phyloP scores from a whole-genome alignment of 2,797 vertebrate genomes.

The Percopsis omiscomaycus region DNA sequence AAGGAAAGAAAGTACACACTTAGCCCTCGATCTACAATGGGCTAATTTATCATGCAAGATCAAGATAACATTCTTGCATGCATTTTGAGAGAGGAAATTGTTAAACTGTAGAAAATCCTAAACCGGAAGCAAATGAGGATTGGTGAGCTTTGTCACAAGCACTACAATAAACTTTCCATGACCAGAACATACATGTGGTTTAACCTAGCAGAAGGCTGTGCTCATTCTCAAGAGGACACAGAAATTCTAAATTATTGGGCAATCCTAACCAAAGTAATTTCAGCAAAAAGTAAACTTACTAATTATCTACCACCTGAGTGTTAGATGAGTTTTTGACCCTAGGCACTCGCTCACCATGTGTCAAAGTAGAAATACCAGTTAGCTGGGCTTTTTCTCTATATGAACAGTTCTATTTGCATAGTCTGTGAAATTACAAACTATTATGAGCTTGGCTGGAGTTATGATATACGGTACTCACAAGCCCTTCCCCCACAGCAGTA shows the following conservation, averaged over 20 bases:
- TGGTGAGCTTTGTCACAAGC: constrained; percentile 37
- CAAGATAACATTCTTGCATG: constrained; percentile 28
- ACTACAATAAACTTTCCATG: background rate
- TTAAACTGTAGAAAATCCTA: constrained; percentile 53
- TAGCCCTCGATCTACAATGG: constrained; percentile 22
- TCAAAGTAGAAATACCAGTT: constrained; percentile 45
- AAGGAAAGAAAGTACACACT: constrained; percentile 20
- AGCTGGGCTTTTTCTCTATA: too few relatives aligned
- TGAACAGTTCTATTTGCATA: background rate
- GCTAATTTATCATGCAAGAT: constrained; percentile 51
- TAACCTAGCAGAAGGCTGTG: too few relatives aligned
- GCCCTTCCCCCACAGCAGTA: constrained; percentile 62
- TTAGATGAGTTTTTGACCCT: constrained; percentile 60
- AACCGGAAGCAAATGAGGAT: constrained; percentile 72
- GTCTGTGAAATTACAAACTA: constrained; percentile 25
- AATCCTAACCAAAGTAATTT: background rate
- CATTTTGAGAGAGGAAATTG: constrained; percentile 59
- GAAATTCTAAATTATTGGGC: background rate
- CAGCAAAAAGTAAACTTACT: background rate
- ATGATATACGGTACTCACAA: constrained; percentile 36
- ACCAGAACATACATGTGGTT: background rate
- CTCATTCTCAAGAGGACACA: too few relatives aligned
- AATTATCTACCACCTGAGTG: constrained; percentile 13
- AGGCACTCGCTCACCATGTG: constrained; percentile 17
- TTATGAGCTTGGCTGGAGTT: constrained; percentile 50